Percentiles rank a stretch among this genome's conserved stretches.
These are phyloP conservation scores for Amazona ochrocephala DNA, from an alignment of 2,797 vertebrate genomes.

Conservation along the genomic window DNA sequence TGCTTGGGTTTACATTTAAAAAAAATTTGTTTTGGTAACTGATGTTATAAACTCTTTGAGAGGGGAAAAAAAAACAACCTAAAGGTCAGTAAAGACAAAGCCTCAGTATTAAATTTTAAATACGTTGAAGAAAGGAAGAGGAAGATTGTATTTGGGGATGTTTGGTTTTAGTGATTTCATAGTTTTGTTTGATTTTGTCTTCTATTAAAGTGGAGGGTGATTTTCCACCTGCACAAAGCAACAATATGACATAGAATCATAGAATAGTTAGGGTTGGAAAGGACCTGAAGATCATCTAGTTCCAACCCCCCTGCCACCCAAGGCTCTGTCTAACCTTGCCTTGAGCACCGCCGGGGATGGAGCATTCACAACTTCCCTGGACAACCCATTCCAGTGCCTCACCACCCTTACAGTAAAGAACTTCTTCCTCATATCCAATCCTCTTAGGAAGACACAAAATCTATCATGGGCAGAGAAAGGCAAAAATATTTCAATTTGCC, in stretches of 20 bases:
- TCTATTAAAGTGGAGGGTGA: neutral
- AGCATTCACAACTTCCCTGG: no score
- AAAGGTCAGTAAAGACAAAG: neutral
- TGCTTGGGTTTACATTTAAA: neutral
- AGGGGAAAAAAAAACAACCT: neutral
- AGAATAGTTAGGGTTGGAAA: no score
- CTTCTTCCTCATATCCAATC: no score
- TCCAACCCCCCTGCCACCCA: no score
- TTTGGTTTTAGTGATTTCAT: neutral
- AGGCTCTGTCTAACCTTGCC: no score
- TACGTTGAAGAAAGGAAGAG: neutral
- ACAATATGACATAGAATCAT: no score
- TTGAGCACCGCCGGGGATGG: no score
- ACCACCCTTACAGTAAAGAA: no score
- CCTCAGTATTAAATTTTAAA: neutral
- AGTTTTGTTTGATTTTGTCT: constrained; percentile 2
- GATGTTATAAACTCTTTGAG: neutral
- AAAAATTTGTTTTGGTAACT: neutral
- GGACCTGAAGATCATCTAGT: no score
- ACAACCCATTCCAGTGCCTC: no score
- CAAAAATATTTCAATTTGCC: neutral
- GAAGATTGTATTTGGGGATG: neutral
- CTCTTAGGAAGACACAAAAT: neutral
- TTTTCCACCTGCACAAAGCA: neutral
- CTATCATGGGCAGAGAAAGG: neutral